These are phyloP conservation scores for Laupala kohalensis DNA, from an alignment of 1,140 invertebrate species.

Conservation along the genomic window DNA sequence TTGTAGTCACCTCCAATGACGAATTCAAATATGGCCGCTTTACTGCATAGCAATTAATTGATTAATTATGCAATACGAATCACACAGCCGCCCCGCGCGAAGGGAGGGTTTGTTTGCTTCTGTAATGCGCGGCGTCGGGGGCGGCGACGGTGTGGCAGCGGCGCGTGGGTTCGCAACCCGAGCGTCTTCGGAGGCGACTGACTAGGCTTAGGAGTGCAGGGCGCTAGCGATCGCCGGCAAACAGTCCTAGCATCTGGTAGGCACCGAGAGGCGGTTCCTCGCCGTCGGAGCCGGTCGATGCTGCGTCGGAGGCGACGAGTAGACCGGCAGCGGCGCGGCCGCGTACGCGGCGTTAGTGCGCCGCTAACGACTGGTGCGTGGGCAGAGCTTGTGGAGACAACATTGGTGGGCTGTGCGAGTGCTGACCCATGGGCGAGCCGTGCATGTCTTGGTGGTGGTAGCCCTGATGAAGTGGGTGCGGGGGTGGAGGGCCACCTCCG, in stretches of 20 bases:
- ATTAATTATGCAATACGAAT: constrained; percentile 11
- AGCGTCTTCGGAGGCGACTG: background rate
- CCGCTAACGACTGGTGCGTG: constrained; percentile 40
- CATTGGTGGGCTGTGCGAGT: constrained; percentile 67
- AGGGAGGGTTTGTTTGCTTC: background rate
- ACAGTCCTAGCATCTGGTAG: background rate
- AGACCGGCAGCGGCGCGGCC: background rate
- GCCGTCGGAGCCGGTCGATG: background rate
- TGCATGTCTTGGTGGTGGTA: constrained; percentile 63
- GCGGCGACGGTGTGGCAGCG: background rate
- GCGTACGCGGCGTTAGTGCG: constrained; percentile 5
- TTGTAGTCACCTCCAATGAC: constrained; percentile 10
- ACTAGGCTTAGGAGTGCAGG: background rate
- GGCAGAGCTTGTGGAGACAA: constrained; percentile 62
- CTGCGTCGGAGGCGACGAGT: background rate
- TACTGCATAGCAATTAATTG: constrained; percentile 11
- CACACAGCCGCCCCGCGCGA: background rate
- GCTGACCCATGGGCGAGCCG: constrained; percentile 65
- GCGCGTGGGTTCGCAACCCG: background rate
- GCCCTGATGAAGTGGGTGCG: constrained; percentile 41
- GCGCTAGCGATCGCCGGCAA: background rate
- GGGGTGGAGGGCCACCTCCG: constrained; percentile 23
- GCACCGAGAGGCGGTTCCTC: background rate
- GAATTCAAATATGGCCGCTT: constrained; percentile 13
- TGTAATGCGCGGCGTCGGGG: background rate